These are phyloP conservation scores for Ptilodon capucinus DNA, from an alignment of 2,888 invertebrate species.

Conservation along the genomic window DNA sequence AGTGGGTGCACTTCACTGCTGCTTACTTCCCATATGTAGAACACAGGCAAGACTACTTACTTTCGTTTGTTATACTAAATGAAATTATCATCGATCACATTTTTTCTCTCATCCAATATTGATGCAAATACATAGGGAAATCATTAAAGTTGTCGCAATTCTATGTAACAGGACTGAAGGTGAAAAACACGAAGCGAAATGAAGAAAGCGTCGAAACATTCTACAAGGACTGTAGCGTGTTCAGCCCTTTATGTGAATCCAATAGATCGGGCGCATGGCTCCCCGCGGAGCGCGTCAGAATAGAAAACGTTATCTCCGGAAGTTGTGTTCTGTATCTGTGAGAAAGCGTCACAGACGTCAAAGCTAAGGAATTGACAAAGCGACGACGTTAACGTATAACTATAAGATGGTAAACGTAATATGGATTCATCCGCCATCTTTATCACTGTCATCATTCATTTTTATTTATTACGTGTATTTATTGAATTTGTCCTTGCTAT, in stretches of 20 bases:
- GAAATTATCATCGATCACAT: too few species aligned
- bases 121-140: background rate
- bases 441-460: too few species aligned
- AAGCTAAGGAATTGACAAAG: slow-evolving; percentile 1
- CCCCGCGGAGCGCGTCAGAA: slow-evolving; percentile 27
- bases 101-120: background rate
- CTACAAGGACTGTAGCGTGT: slow-evolving; percentile 15
- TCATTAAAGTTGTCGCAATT: background rate
- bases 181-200: background rate
- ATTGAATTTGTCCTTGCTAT: too few species aligned
- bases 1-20: too few species aligned
- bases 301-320: slow-evolving; percentile 18
- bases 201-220: background rate
- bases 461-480: too few species aligned
- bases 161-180: background rate
- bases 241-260: slow-evolving; percentile 54
- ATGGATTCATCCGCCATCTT: too few species aligned
- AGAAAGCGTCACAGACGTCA: slow-evolving; percentile 18
- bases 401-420: too few species aligned
- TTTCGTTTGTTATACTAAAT: too few species aligned
- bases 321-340: slow-evolving; percentile 11
- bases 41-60: too few species aligned
- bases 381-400: background rate
- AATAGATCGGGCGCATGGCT: slow-evolving; percentile 40
- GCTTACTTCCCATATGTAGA: too few species aligned